Evolutionary conservation across 23 tunicate genomes (phyloP), one percentile per base, ranked within the genome.

Genomic region (Trididemnum clinides): DNA sequence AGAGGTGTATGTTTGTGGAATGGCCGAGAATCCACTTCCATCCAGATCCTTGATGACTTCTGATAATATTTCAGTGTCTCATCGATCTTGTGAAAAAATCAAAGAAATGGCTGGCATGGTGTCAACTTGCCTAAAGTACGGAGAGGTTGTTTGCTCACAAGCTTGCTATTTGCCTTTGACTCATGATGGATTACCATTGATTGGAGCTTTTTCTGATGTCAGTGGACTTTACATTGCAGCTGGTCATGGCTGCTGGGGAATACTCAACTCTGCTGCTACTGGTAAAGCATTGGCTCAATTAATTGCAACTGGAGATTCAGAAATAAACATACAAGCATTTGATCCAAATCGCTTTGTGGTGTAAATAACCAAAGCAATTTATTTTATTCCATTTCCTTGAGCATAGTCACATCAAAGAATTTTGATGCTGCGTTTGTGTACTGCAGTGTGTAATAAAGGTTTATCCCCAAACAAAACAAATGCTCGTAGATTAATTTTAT

Each of bases 161-260:
- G 96, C 96, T 6, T 91, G 96, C 72, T 91, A 91, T 82, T 36
- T 91, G 21, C 96, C 96, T 0, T 71, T 91, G 22, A 91, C 96
- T 2, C 84, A 86, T 22, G 96, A 91, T 86, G 96, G 96, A 7
- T 58, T 85, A 35, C 96, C 96, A 1, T 15, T 91, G 0, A 91
- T 91, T 1, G 96, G 96, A 34, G 72, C 28, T 34, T 51, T 91
- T 1, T 28, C 69, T 4, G 77, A 64, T 1, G 51, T 62, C 35
- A 57, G 62, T 57, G 89, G 89, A 5, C 77, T 91, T 4, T 91
- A 57, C 28, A 58, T 86, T 15, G 88, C 79, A 33, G 90, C 96
- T 27, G 96, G 96, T 1, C 96, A 91, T 76, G 89, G 90, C 12
- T 91, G 96, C 62, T 91, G 96, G 96, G 96, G 96, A 33, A 91